Percentiles rank a stretch among this genome's conserved stretches.
Conservation (phyloP, 1,140 invertebrate species). For the Conus betulinus region DNA sequence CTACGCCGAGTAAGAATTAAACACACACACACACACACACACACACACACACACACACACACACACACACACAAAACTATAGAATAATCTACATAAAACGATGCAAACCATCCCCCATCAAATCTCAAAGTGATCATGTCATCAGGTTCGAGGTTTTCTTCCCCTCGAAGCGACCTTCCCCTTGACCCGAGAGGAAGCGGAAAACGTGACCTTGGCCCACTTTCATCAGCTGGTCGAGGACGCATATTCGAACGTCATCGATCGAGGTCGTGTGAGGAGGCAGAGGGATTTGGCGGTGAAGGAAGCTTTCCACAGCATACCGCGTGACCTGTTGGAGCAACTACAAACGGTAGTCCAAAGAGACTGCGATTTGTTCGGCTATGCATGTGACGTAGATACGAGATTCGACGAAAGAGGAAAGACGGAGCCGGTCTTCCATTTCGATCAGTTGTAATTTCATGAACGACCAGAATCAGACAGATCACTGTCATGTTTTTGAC, state of each 20-base stretch:
- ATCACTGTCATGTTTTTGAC: no score
- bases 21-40: no score
- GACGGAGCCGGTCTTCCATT: background rate
- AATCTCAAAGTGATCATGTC: background rate
- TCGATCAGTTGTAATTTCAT: background rate
- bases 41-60: no score
- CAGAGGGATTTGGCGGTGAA: background rate
- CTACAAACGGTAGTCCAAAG: background rate
- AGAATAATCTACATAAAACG: no score
- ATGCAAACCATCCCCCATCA: no score
- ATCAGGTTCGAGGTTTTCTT: background rate
- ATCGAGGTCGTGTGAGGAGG: background rate
- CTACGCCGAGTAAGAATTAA: no score
- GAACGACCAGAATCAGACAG: background rate
- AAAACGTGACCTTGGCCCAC: background rate
- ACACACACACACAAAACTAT: no score
- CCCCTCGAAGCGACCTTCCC: background rate
- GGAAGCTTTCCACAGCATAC: background rate
- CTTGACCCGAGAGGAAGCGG: background rate
- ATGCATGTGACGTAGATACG: background rate
- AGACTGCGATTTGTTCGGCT: slow-evolving; percentile 14
- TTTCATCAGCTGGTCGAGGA: background rate
- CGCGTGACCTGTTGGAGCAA: background rate
- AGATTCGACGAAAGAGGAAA: background rate
- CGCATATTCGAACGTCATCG: background rate